These are phyloP conservation scores for Oxytorus armatus DNA, from an alignment of 2,888 invertebrate species.

Conservation along the genomic window DNA sequence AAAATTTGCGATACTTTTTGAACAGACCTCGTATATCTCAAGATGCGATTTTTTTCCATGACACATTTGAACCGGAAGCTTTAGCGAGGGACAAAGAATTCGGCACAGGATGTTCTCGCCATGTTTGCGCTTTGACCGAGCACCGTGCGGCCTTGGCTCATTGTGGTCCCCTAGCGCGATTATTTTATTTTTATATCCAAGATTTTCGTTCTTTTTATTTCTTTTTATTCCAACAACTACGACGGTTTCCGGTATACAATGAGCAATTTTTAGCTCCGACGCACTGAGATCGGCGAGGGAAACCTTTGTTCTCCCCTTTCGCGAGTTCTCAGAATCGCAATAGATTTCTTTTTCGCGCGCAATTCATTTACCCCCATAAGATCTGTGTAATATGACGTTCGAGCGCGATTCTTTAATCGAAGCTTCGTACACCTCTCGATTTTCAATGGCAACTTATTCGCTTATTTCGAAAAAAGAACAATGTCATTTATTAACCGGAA, in stretches of 20 bases:
- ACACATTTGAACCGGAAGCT: conserved; percentile 58
- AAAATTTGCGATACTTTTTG: no score
- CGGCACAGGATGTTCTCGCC: conserved; percentile 63
- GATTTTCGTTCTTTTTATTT: conserved; percentile 46
- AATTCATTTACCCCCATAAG: not conserved
- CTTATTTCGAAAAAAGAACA: no score
- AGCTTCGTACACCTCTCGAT: no score
- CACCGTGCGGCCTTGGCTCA: conserved; percentile 56
- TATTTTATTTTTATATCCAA: conserved; percentile 60
- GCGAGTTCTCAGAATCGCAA: conserved; percentile 59
- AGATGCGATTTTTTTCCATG: conserved; percentile 60
- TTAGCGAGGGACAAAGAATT: conserved; percentile 60
- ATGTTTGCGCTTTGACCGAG: conserved; percentile 53
- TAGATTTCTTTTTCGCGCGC: conserved; percentile 5
- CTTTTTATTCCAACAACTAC: conserved; percentile 40
- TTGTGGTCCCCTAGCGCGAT: conserved; percentile 60
- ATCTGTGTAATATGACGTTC: not conserved
- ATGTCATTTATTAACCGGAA: no score
- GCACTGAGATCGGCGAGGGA: conserved; percentile 44
- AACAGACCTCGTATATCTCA: no score
- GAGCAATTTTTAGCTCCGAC: conserved; percentile 76
- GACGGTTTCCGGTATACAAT: conserved; percentile 72
- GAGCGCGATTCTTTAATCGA: no score
- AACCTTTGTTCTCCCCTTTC: conserved; percentile 77
- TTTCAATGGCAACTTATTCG: no score